Conservation (phyloP, 2,797 vertebrate species). For the Orestias chungarensis region DNA sequence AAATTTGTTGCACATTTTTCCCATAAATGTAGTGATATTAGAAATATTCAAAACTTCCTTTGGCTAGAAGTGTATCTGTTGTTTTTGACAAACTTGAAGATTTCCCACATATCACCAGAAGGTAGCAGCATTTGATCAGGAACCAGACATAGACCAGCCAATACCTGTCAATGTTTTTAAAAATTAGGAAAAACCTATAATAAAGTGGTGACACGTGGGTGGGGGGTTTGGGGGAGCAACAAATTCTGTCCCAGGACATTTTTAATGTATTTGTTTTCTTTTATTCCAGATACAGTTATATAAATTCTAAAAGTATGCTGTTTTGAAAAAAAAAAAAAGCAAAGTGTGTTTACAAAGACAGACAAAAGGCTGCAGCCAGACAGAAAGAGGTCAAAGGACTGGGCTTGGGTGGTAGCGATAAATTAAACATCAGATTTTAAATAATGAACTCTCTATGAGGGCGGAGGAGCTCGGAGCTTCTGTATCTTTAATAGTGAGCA, state of each 20-base stretch:
- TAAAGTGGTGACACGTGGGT: not conserved
- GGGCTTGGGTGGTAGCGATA: slow-evolving; percentile 42
- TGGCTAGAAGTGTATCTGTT: not conserved
- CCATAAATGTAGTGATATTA: too few relatives aligned
- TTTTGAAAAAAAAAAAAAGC: not conserved
- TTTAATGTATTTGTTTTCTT: not conserved
- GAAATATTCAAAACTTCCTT: not conserved
- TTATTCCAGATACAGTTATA: not conserved
- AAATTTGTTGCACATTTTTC: too few relatives aligned
- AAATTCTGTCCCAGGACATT: not conserved
- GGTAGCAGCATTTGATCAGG: slow-evolving; percentile 54
- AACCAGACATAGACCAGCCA: slow-evolving; percentile 5
- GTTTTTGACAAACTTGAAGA: too few relatives aligned
- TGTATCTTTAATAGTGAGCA: slow-evolving; percentile 76
- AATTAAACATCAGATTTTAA: slow-evolving; percentile 73
- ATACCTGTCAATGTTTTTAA: not conserved
- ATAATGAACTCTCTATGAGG: slow-evolving; percentile 73
- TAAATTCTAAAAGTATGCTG: not conserved
- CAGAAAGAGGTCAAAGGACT: slow-evolving; percentile 70
- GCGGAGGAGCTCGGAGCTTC: slow-evolving; percentile 54
- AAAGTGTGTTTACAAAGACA: slow-evolving; percentile 31
- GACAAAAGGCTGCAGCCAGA: slow-evolving; percentile 36
- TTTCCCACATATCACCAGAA: slow-evolving; percentile 29
- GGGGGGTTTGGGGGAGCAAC: too few relatives aligned
- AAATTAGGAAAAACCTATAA: not conserved